Percentiles rank a stretch among this genome's conserved stretches.
These are phyloP conservation scores for Coreius guichenoti DNA, from an alignment of 2,797 vertebrate genomes.

Conservation along the genomic window DNA sequence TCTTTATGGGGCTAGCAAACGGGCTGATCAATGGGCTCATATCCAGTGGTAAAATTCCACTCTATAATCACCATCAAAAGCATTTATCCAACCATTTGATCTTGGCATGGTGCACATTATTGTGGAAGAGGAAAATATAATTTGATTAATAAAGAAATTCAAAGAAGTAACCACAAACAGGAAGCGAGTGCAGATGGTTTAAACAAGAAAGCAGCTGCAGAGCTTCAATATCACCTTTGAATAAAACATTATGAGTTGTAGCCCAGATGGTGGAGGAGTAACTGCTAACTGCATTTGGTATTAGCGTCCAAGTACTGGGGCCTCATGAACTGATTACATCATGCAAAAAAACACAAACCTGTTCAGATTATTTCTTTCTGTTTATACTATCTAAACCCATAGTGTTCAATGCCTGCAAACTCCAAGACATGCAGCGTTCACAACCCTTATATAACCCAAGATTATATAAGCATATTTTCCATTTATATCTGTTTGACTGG, in stretches of 20 bases:
- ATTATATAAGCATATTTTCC: conserved; percentile 9
- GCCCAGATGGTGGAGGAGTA: neutral
- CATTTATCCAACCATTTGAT: conserved; percentile 52
- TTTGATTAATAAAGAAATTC: conserved; percentile 1
- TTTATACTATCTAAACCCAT: neutral
- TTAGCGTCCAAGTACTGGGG: neutral
- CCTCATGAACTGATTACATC: neutral
- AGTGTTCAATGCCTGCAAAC: neutral
- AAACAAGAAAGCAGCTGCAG: conserved; percentile 24
- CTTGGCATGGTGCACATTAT: conserved; percentile 13
- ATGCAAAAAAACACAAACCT: neutral
- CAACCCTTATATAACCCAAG: conserved; percentile 8
- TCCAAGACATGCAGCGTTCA: neutral
- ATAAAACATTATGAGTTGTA: conserved; percentile 2
- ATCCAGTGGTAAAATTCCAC: neutral
- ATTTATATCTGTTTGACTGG: neutral
- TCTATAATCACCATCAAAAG: conserved; percentile 50
- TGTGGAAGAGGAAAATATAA: conserved; percentile 2
- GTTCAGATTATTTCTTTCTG: neutral
- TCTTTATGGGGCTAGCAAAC: conserved; percentile 52
- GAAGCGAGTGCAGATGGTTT: conserved; percentile 3
- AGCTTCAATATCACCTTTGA: conserved; percentile 10
- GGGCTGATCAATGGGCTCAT: conserved; percentile 18
- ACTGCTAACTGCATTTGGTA: neutral
- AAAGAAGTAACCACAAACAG: conserved; percentile 28